Base-by-base conservation (phyloP, 2,797 vertebrate genomes). In the Rhynchonycteris naso region DNA sequence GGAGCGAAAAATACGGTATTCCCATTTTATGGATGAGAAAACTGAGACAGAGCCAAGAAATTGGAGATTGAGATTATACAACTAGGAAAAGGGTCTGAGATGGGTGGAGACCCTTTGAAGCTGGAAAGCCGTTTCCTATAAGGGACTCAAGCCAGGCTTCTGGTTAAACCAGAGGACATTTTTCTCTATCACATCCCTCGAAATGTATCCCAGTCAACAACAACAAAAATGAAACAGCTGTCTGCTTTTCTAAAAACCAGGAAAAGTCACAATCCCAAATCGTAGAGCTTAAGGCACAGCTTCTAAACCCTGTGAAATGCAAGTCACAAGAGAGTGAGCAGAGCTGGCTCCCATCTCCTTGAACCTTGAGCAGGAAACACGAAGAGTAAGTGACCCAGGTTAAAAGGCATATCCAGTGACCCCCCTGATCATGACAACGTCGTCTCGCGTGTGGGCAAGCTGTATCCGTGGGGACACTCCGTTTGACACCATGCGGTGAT, bases 401-500 rank as follows among this genome's bases (percentile, higher is more conserved):
- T 66, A 30, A 33, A 86, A 78, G 35, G 12, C 33, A 30, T 0
- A 30, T 10, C 21, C 61, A 52, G 3, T 1, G 19, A n/a, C 13
- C 43, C 38, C 38, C 4, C 0, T 6, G 59, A 12, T 54, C 68
- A 18, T n/a, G 66, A 47, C 3, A 4, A 8, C 1, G 16, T n/a
- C 22, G 5, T 22, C 19, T 58, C 28, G 35, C 22, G 1, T 1
- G 0, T 0, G 10, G 80, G 38, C 38, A 47, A 30, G 59, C 0
- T 1, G 7, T 5, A 15, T 52, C 43, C 33, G 47, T 14, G 1
- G 21, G 35, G 35, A 63, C n/a, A 58, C 10, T 12, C 7, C 12
- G 18, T 15, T 22, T 66, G 61, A 35, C 33, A 26, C 24, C 13
- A 1, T 0, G 0, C 7, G 1, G n/a, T 10, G 78, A 19, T 0